A percentile compares a stretch with the other conserved stretches of the same genome.
phyloP scores from a whole-genome alignment of 2,888 invertebrate species.

The Agrenia bidenticulata region DNA sequence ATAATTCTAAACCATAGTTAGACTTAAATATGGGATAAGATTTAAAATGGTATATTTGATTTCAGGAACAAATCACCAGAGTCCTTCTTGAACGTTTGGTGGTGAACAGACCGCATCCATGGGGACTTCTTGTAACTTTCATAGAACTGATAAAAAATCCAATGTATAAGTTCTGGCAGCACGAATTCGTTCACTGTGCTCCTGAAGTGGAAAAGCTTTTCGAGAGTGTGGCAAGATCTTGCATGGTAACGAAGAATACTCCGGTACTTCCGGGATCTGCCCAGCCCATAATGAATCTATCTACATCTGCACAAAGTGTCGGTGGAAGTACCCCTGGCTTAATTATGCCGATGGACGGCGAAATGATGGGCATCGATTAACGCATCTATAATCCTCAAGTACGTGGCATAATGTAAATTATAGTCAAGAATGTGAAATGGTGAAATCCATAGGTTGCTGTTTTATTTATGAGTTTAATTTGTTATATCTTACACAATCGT shows the following conservation, averaged over 20 bases:
- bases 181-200: slow-evolving; percentile 99
- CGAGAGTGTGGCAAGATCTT: slow-evolving; percentile 93
- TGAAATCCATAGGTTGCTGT: not conserved
- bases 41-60: slow-evolving; percentile 6
- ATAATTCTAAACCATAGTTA: too few relatives aligned
- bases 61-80: slow-evolving; percentile 57
- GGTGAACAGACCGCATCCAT: slow-evolving; percentile 97
- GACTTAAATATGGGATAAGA: too few relatives aligned
- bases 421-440: not conserved
- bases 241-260: slow-evolving; percentile 66
- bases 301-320: not conserved
- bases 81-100: slow-evolving; percentile 95
- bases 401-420: not conserved
- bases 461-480: not conserved
- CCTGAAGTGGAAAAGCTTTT: slow-evolving; percentile 99
- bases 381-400: not conserved
- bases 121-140: slow-evolving; percentile 98
- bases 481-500: too few relatives aligned
- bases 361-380: not conserved
- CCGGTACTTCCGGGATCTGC: slow-evolving; percentile 24
- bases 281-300: not conserved
- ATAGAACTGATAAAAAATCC: slow-evolving; percentile 99
- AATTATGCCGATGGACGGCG: slow-evolving; percentile 6
- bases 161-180: slow-evolving; percentile 97
- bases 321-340: not conserved